A percentile compares a stretch with the other conserved stretches of the same genome.
Conservation (phyloP, 2,797 vertebrate genomes). For the Mormyrus hasselquistii region DNA sequence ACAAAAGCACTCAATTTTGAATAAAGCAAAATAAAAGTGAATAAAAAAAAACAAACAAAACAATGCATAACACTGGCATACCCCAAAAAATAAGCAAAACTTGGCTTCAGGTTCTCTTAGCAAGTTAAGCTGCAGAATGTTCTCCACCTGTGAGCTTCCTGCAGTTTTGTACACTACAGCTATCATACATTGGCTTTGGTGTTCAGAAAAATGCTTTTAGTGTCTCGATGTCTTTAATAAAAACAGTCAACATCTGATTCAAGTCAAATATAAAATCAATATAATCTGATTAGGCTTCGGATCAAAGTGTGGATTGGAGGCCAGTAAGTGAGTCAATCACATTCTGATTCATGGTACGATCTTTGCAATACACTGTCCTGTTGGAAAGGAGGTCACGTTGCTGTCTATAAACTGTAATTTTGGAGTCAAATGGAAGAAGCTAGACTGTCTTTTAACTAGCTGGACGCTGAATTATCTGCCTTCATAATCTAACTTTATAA, state of each 20-base stretch:
- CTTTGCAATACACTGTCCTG: neutral
- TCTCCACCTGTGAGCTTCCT: neutral
- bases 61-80: neutral
- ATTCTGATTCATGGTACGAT: neutral
- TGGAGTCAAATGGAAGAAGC: neutral
- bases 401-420: neutral
- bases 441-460: neutral
- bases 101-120: neutral
- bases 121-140: neutral
- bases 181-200: neutral
- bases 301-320: slow-evolving; percentile 6
- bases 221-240: neutral
- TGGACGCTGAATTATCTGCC: neutral
- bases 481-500: neutral
- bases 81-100: neutral
- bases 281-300: neutral
- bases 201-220: neutral
- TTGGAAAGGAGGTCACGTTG: neutral
- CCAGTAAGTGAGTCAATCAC: neutral
- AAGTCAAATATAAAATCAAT: slow-evolving; percentile 4
- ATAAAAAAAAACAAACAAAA: neutral
- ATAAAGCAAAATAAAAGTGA: neutral
- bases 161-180: neutral
- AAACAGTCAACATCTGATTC: neutral
- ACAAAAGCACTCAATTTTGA: neutral